phyloP scores from a whole-genome alignment of 2,113 vertebrate genomes.

The Prinia subflava region DNA sequence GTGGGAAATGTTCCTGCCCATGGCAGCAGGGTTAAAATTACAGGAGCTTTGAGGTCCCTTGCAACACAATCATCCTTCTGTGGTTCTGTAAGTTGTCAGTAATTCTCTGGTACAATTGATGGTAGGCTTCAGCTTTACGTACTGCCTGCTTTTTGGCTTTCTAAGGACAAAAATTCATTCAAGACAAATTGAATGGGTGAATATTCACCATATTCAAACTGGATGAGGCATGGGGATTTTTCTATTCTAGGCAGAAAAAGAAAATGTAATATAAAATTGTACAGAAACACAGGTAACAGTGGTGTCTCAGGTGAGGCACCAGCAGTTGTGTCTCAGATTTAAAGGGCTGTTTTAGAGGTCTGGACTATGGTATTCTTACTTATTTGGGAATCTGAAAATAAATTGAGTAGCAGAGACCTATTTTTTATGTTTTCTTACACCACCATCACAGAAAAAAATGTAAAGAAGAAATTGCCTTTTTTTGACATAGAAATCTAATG shows the following conservation, averaged over 20 bases:
- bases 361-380: background rate
- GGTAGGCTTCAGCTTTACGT: background rate
- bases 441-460: background rate
- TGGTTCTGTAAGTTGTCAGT: background rate
- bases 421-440: background rate
- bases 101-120: background rate
- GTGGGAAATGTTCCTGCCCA: background rate
- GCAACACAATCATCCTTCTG: background rate
- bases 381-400: background rate
- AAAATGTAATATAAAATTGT: background rate
- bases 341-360: background rate
- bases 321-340: background rate
- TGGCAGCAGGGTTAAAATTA: background rate
- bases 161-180: background rate
- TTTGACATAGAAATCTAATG: background rate
- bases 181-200: background rate
- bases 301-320: background rate
- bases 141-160: background rate
- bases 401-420: background rate
- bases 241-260: background rate
- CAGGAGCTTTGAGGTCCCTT: background rate
- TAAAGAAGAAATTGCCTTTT: background rate
- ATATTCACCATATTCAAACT: background rate
- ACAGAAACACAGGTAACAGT: background rate
- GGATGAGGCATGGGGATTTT: background rate